phyloP scores from a whole-genome alignment of 2,113 vertebrate species.

The Lophotis ruficrista region DNA sequence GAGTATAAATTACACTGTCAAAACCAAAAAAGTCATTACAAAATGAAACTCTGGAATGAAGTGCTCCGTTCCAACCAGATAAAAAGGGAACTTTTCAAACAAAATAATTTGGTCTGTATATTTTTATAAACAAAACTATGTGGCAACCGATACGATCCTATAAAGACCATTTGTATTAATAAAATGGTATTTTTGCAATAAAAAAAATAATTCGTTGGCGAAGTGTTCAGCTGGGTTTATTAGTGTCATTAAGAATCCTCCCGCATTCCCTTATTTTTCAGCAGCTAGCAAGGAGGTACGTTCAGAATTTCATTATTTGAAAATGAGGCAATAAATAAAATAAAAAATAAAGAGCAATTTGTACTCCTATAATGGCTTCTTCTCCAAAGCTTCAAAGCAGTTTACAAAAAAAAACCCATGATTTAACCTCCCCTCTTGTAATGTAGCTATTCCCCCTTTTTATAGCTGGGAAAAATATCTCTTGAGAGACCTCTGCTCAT shows the following conservation, averaged over 20 bases:
- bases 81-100: not conserved
- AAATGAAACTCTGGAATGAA: conserved; percentile 16
- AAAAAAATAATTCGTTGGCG: not conserved
- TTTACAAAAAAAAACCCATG: conserved; percentile 13
- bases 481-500: conserved; percentile 11
- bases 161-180: conserved; percentile 53
- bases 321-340: conserved; percentile 64
- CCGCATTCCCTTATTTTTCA: conserved; percentile 29
- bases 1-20: not conserved
- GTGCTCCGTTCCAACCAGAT: not conserved
- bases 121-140: conserved; percentile 33
- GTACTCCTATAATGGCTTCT: conserved; percentile 42
- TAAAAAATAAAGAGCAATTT: conserved; percentile 62
- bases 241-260: conserved; percentile 63
- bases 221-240: conserved; percentile 52
- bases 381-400: conserved; percentile 31
- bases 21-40: not conserved
- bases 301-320: conserved; percentile 64
- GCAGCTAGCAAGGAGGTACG: conserved; percentile 1
- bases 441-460: conserved; percentile 21
- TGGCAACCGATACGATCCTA: conserved; percentile 12
- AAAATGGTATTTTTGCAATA: conserved; percentile 48
- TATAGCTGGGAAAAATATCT: conserved; percentile 10
- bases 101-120: conserved; percentile 41
- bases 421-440: conserved; percentile 38